Evolutionary conservation across 2,797 vertebrate species (phyloP).

Genomic region (Typhlichthys subterraneus): DNA sequence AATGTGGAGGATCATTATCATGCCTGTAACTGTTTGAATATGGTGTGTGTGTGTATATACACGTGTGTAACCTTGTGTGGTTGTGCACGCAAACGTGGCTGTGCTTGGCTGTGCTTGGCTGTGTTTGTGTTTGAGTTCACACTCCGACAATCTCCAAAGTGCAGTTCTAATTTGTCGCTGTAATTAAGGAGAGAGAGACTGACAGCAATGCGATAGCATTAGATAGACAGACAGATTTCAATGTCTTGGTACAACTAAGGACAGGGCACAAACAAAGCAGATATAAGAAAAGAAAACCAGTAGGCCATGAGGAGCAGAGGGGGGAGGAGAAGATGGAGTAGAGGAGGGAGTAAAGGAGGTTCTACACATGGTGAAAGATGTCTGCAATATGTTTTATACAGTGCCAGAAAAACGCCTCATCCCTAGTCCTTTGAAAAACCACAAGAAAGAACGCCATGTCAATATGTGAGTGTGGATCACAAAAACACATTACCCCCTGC

Average conservation of each 20-base stretch:
- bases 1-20: conserved; percentile 43
- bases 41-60: conserved; percentile 10
- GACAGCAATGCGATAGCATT: neutral
- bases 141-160: conserved; percentile 31
- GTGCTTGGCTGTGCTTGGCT: neutral
- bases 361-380: conserved; percentile 16
- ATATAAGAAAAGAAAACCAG: neutral
- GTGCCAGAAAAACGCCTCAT: conserved; percentile 35
- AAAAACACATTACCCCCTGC: conserved; percentile 12
- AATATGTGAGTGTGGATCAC: conserved; percentile 32
- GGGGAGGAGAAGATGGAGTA: neutral
- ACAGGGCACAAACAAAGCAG: conserved; percentile 18
- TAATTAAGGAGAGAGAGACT: conserved; percentile 25
- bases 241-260: conserved; percentile 23
- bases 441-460: conserved; percentile 23
- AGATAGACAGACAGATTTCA: conserved; percentile 13
- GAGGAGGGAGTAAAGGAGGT: neutral
- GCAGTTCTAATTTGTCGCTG: conserved; percentile 42
- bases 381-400: conserved; percentile 30
- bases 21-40: conserved; percentile 6
- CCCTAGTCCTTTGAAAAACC: conserved; percentile 11
- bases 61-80: conserved; percentile 3
- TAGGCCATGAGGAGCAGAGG: neutral
- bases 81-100: neutral
- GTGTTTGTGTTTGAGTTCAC: neutral